A percentile compares a stretch with the other conserved stretches of the same genome.
phyloP scores from a whole-genome alignment of 2,797 vertebrate species.

The Bufotes viridis region DNA sequence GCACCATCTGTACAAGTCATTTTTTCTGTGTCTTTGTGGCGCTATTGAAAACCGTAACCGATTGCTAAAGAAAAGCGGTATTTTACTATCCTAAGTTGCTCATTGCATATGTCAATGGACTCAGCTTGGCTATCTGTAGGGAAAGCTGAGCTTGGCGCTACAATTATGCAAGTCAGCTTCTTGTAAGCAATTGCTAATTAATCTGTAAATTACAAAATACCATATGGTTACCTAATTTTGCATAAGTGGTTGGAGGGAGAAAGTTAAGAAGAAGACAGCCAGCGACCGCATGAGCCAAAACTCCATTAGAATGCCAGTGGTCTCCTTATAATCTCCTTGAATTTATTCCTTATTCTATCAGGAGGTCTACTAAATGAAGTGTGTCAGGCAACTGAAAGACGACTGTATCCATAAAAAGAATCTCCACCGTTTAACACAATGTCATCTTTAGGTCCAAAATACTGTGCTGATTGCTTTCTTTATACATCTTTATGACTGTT shows the following conservation, averaged over 20 bases:
- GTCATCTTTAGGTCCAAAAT: background rate
- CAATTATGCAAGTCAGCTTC: background rate
- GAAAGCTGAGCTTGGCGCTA: background rate
- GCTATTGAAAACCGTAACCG: background rate
- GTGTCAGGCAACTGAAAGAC: background rate
- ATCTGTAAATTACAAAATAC: constrained; percentile 26
- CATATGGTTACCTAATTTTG: constrained; percentile 18
- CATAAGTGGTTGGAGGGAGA: constrained; percentile 11
- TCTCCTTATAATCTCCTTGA: background rate
- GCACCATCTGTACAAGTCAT: background rate
- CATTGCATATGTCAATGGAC: background rate
- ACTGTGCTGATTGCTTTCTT: background rate
- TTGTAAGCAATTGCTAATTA: constrained; percentile 27
- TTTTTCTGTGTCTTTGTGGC: background rate
- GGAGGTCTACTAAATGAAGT: background rate
- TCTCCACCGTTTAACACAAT: background rate
- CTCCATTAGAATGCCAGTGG: background rate
- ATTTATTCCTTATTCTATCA: background rate
- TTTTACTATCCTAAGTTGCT: background rate
- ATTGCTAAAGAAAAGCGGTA: background rate
- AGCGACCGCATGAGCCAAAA: background rate
- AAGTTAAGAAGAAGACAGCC: background rate
- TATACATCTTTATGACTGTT: background rate
- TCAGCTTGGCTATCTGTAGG: background rate
- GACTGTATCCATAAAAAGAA: background rate